Base-by-base conservation (phyloP, 37 sponge, comb jelly and placozoan species). In the Geodia barretti region DNA sequence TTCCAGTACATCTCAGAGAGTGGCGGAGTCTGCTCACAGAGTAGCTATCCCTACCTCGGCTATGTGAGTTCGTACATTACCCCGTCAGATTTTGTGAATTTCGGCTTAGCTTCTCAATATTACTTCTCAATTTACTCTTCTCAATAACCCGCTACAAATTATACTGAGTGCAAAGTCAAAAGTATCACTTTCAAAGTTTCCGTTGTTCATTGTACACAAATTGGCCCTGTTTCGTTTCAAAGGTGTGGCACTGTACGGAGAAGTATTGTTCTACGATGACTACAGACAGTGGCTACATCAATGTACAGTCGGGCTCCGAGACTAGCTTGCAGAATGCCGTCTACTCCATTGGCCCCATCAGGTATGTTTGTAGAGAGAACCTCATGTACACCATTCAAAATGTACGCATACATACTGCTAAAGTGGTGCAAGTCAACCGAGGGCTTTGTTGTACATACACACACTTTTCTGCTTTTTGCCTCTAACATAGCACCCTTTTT, bases 21-120 rank as follows among this genome's bases (percentile, higher is more conserved):
- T 47, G 54, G 54, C 71, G 89, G 90, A 29, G 39, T 90, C 33
- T 92, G 95, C 80, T 89, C 96, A 20, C 88, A 79, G 37, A 76
- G 41, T 32, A 83, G 81, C 58, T 96, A 96, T 36, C 91, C 93
- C 5, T 96, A 96, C 74, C 68, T 81, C 4, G 96, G 91, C 42
- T 86, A 94, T 73, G 95, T 47, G 14, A 47, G 54, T 14, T 47
- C 7, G 14, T 47, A 47, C 54, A 47, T 47, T 47, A 17, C n/a
- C n/a, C n/a, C n/a, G n/a, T n/a, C n/a, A n/a, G n/a, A n/a, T n/a
- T n/a, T n/a, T n/a, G n/a, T n/a, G n/a, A n/a, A n/a, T n/a, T n/a
- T n/a, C n/a, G n/a, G n/a, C n/a, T n/a, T n/a, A n/a, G n/a, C n/a
- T n/a, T n/a, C n/a, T n/a, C n/a, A n/a, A n/a, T n/a, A n/a, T n/a